Evolutionary conservation across 2,113 vertebrate genomes (phyloP), one percentile per base, ranked within the genome.

Genomic region (Erythrocercus mccallii): DNA sequence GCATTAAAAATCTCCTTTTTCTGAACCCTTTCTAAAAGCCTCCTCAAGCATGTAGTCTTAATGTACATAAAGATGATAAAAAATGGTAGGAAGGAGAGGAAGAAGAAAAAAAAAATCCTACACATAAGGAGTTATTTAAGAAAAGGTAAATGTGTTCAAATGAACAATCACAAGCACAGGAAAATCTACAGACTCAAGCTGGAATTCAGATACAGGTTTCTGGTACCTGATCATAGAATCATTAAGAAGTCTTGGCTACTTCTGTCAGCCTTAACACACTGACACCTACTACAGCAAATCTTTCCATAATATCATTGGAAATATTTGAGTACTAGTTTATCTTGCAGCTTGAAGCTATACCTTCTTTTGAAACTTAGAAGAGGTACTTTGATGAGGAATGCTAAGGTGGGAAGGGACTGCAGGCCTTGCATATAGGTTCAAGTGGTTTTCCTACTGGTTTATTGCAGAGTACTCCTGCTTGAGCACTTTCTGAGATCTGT

Each of bases 1-100:
- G 77, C 86, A 90, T 71, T 88, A 92, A 57, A 93, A 84, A 58
- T 35, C 69, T 83, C 35, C 69, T 65, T 38, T 79, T 96, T 83
- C 80, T 71, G 61, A 81, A 40, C 31, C 31, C 60, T 70, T 78
- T 54, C 64, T 86, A 92, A 90, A 94, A 90, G 71, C 37, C 25
- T 90, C 64, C 40, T 74, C 1, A 14, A 69, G 76, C 11, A 64
- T 3, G 3, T 20, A 60, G 25, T 44, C 25, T 44, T 42, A 71
- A 28, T 19, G 24, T 42, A 73, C 0, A 2, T 19, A 69, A 95
- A 0, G 0, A 61, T 6, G 12, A 66, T 83, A 68, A 90, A 65
- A 81, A 82, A 61, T n/a, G 10, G 33, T 24, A 69, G 19, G 9
- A 87, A 30, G 11, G 16, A 60, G 11, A 60, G 1, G 8, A 80